Evolutionary conservation across 37 sponge, comb jelly and placozoan species (phyloP).

Genomic region (Hexactinellida sp.): DNA sequence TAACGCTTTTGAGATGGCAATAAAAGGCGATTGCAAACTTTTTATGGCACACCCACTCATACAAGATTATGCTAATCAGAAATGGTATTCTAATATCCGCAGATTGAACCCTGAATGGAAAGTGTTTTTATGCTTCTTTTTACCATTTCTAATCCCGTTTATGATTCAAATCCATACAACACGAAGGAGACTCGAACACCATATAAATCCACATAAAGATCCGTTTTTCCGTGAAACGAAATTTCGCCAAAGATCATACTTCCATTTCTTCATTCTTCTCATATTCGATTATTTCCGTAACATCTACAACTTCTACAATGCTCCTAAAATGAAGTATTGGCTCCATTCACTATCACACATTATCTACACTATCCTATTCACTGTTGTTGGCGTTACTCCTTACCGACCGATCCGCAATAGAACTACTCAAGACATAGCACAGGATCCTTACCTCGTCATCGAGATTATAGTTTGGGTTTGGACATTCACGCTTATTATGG

Average conservation of each 20-base stretch:
- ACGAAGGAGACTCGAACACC: neutral
- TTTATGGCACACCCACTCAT: neutral
- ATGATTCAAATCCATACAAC: neutral
- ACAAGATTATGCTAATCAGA: conserved; percentile 12
- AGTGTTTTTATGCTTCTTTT: neutral
- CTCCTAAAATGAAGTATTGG: neutral
- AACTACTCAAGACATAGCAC: neutral
- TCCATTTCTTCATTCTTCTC: neutral
- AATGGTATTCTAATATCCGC: neutral
- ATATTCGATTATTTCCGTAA: neutral
- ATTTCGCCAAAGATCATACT: neutral
- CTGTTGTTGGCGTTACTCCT: neutral
- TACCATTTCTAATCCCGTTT: conserved; percentile 6
- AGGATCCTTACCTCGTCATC: neutral
- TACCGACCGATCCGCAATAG: neutral
- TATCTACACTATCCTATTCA: neutral
- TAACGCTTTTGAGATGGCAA: conserved; percentile 7
- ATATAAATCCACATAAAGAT: conserved; percentile 14
- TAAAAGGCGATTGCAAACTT: neutral
- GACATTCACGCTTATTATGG: neutral
- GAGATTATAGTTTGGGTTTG: neutral
- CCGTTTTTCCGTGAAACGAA: neutral
- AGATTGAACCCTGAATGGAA: neutral
- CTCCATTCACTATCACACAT: neutral
- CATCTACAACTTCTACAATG: conserved; percentile 2